Conservation (phyloP, 2,797 vertebrate genomes). For the Trachops cirrhosus region DNA sequence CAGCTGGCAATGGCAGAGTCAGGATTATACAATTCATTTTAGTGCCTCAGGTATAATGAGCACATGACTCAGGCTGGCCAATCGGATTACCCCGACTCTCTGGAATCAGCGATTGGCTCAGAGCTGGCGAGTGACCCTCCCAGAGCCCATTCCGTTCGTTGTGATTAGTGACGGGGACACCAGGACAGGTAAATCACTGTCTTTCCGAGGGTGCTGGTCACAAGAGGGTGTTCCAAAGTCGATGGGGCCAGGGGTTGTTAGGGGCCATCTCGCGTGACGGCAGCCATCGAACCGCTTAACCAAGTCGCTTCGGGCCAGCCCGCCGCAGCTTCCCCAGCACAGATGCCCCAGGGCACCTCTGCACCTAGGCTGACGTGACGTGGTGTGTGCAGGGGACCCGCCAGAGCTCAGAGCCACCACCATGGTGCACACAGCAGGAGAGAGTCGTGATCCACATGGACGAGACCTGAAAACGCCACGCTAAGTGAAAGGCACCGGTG, state of each 20-base stretch:
- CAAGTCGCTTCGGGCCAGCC: rapidly evolving
- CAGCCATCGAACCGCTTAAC: not conserved
- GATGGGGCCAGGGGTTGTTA: not conserved
- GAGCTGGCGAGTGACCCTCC: not conserved
- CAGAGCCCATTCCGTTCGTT: not conserved
- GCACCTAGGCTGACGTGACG: not conserved
- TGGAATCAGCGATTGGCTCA: not conserved
- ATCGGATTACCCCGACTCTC: not conserved
- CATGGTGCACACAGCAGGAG: too few relatives aligned
- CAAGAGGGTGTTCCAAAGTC: not conserved
- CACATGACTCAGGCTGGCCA: not conserved
- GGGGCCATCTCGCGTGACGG: rapidly evolving
- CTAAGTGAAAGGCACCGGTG: not conserved
- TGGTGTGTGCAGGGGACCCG: not conserved
- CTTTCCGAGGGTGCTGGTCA: not conserved
- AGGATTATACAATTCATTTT: not conserved
- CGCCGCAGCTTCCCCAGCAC: not conserved
- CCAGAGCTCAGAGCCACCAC: too few relatives aligned
- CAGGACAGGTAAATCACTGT: not conserved
- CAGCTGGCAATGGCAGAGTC: not conserved
- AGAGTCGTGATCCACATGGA: not conserved
- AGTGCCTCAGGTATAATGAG: rapidly evolving
- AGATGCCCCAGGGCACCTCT: not conserved
- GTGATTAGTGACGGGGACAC: not conserved
- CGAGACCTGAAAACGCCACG: not conserved